Base-by-base conservation (phyloP, 2,888 invertebrate genomes). In the Cataglyphis altisquamis region DNA sequence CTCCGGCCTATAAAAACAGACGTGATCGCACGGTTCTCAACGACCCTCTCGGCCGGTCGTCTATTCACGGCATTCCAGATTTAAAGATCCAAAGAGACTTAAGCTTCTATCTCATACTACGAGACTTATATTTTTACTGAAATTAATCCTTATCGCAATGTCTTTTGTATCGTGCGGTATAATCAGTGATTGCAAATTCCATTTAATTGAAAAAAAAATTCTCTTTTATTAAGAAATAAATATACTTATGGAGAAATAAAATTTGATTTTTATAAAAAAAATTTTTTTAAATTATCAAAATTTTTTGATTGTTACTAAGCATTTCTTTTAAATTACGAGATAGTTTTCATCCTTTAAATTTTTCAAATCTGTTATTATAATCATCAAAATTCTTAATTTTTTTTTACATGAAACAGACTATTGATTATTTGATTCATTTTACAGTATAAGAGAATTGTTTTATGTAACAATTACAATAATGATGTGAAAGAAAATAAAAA, bases 1-100 rank as follows among this genome's bases (percentile, higher is more conserved):
- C 78, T 72, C 72, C 25, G 78, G 45, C 55, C 60, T 80, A 72
- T 60, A 80, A 80, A 80, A 80, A 78, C 78, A 78, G 77, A 78
- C 66, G 39, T 25, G 48, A 48, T 63, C 64, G 74, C 75, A 12
- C 32, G 52, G n/a, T 64, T 32, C 41, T 68, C 32, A 21, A 68
- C 67, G 55, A 67, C 36, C 12, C 66, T 64, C 66, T 12, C 55
- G 60, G 60, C 29, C 39, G 52, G 6, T 75, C 67, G 3, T 75
- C 67, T 77, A 77, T 77, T 77, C 77, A 10, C 45, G 21, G 75
- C 36, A 39, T 66, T 68, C 39, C n/a, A 29, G 55, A 41, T 5
- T 67, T 39, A 57, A 77, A 68, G 41, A 9, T 8, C 3, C 39
- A 4, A 39, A 39, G 66, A 55, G 15, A n/a, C 36, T 52, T 25